These are phyloP conservation scores for Podabrus alpinus DNA, from an alignment of 2,888 invertebrate genomes.

Conservation along the genomic window DNA sequence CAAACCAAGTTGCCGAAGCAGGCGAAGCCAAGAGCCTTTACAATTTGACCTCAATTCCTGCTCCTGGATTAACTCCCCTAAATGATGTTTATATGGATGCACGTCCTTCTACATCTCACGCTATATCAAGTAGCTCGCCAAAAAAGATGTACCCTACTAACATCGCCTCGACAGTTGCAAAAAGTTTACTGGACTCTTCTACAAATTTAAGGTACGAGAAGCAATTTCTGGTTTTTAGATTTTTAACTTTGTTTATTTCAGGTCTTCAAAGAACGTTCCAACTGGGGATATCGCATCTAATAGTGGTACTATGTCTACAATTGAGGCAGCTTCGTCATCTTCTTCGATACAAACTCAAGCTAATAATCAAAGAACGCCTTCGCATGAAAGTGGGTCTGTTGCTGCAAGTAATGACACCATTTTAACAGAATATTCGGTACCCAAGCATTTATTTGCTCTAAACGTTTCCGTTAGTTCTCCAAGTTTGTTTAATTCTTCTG, in stretches of 20 bases:
- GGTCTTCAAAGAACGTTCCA: constrained; percentile 6
- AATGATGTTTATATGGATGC: constrained; percentile 2
- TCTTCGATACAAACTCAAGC: constrained; percentile 43
- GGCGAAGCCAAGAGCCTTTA: constrained; percentile 46
- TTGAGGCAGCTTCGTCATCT: constrained; percentile 38
- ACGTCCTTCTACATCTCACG: constrained; percentile 15
- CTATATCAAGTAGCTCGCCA: neutral
- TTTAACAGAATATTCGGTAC: constrained; percentile 30
- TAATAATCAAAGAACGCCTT: constrained; percentile 31
- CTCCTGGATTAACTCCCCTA: constrained; percentile 20
- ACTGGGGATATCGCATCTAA: constrained; percentile 1
- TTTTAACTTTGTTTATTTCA: constrained; percentile 2
- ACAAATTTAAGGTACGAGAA: constrained; percentile 1
- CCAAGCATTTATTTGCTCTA: constrained; percentile 45
- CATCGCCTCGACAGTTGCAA: constrained; percentile 6
- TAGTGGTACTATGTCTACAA: constrained; percentile 15
- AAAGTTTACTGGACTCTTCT: constrained; percentile 6
- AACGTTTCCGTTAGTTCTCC: constrained; percentile 54
- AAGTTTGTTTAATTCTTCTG: constrained; percentile 51
- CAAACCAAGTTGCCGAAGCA: constrained; percentile 35
- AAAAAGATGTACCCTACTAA: constrained; percentile 11
- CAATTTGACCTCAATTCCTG: constrained; percentile 34
- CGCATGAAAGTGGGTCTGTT: constrained; percentile 19
- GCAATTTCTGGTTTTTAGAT: neutral
- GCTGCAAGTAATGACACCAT: constrained; percentile 30